phyloP scores from a whole-genome alignment of 2,113 vertebrate genomes.

The Setophaga coronata region DNA sequence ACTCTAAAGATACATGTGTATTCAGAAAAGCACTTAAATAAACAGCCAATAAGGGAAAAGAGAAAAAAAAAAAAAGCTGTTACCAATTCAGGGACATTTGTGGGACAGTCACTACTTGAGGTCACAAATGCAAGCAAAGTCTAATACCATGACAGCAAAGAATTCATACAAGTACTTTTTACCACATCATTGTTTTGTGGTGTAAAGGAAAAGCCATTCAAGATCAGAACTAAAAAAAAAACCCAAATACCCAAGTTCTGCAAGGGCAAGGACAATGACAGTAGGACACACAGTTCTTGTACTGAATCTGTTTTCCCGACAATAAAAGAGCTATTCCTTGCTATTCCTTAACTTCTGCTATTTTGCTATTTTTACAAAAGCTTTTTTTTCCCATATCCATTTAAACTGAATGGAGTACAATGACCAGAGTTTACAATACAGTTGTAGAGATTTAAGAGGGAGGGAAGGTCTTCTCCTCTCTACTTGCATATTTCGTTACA shows the following conservation, averaged over 20 bases:
- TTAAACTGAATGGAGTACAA: not conserved
- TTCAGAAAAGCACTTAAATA: not conserved
- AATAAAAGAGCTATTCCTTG: not conserved
- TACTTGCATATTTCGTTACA: not conserved
- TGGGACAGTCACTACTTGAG: not conserved
- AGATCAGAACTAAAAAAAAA: not conserved
- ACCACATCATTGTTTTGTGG: not conserved
- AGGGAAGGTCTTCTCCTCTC: not conserved
- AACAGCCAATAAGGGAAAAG: not conserved
- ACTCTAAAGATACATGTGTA: not conserved
- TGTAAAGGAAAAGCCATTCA: not conserved
- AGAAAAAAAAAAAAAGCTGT: not conserved
- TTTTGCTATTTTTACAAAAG: not conserved
- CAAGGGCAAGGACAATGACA: not conserved
- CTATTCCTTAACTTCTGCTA: not conserved
- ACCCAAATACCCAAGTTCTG: not conserved
- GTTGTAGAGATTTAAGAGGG: not conserved
- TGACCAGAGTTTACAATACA: not conserved
- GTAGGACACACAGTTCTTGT: not conserved
- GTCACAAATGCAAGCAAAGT: not conserved
- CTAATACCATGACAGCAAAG: not conserved
- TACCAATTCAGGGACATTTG: slow-evolving; percentile 15
- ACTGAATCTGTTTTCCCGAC: not conserved
- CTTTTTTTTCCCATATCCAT: not conserved
- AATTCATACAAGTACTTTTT: not conserved